Evolutionary conservation across 2,888 invertebrate species (phyloP).

Genomic region (Fragum fragum): DNA sequence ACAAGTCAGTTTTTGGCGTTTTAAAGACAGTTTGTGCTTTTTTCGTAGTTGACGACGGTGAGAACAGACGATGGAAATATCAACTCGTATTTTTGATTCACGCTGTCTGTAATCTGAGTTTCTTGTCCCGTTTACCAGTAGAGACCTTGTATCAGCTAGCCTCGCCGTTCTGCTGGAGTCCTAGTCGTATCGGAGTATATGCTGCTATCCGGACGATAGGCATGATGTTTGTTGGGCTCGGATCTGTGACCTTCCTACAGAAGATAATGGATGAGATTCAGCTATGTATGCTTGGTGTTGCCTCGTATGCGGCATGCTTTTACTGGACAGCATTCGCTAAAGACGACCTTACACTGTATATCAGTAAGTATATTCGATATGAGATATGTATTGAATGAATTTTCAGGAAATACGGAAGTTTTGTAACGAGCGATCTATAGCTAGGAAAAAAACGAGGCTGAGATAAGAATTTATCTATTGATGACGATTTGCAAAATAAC

Average conservation of each 20-base stretch:
- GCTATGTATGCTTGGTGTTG: constrained; percentile 58
- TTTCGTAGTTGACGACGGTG: constrained; percentile 49
- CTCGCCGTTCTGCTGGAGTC: constrained; percentile 68
- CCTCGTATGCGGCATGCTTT: constrained; percentile 52
- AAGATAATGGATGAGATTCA: constrained; percentile 52
- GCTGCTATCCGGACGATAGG: constrained; percentile 41
- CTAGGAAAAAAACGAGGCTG: too few species aligned
- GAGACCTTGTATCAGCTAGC: constrained; percentile 66
- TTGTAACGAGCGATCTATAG: too few species aligned
- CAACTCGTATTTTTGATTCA: constrained; percentile 48
- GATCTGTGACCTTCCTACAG: constrained; percentile 49
- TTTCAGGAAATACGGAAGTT: too few species aligned
- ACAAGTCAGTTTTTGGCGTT: constrained; percentile 35
- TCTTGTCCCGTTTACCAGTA: constrained; percentile 36
- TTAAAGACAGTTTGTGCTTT: constrained; percentile 44
- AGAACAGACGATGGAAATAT: constrained; percentile 59
- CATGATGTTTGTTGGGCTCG: constrained; percentile 55
- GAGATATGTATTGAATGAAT: too few species aligned
- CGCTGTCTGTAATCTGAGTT: constrained; percentile 50
- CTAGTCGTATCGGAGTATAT: constrained; percentile 63
- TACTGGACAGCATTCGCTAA: constrained; percentile 60
- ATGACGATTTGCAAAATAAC: too few species aligned
- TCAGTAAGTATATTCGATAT: constrained; percentile 50
- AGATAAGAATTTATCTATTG: too few species aligned
- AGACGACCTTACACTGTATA: constrained; percentile 39